phyloP scores from a whole-genome alignment of 2,797 vertebrate species.

The Somateria mollissima region DNA sequence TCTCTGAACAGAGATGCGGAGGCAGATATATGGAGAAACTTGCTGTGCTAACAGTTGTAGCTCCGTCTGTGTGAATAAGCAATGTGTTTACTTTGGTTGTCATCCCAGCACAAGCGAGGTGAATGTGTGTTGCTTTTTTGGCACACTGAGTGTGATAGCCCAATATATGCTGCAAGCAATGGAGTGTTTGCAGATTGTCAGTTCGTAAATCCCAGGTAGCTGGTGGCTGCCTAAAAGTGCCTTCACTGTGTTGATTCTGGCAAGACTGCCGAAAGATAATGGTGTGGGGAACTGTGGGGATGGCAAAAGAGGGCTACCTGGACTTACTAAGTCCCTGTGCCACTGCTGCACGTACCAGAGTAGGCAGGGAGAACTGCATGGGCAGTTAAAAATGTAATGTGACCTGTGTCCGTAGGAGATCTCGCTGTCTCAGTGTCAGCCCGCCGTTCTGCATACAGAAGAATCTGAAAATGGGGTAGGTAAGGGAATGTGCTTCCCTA shows the following conservation, averaged over 20 bases:
- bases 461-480: neutral
- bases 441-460: neutral
- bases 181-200: neutral
- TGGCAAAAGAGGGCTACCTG: neutral
- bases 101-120: neutral
- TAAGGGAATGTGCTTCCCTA: neutral
- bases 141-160: neutral
- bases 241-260: neutral
- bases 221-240: neutral
- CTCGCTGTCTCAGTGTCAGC: neutral
- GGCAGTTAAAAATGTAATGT: neutral
- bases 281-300: neutral
- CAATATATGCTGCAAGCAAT: neutral
- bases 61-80: neutral
- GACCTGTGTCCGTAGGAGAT: neutral
- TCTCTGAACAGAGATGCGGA: neutral
- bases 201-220: neutral
- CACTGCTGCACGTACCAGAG: neutral
- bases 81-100: neutral
- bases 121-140: neutral
- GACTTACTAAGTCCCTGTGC: neutral
- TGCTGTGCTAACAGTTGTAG: neutral
- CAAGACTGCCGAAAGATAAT: rapidly evolving
- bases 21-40: neutral
- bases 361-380: neutral